Percentiles rank a stretch among this genome's conserved stretches.
These are phyloP conservation scores for Pantelozetes paolii DNA, from an alignment of 2,888 invertebrate species.

Conservation along the genomic window DNA sequence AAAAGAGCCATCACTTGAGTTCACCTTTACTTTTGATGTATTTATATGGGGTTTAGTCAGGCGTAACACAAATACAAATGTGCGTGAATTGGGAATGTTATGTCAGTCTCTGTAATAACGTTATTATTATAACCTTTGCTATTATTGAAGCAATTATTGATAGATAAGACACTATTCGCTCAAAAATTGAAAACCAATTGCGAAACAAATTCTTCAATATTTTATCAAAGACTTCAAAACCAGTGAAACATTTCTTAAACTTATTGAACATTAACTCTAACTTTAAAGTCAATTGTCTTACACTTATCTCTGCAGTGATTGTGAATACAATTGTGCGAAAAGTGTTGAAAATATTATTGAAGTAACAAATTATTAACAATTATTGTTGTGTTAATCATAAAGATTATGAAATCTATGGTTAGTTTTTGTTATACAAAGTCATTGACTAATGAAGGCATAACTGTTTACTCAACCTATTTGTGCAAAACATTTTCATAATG, in stretches of 20 bases:
- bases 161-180: slow-evolving; percentile 2
- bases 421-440: not conserved
- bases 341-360: not conserved
- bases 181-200: not conserved
- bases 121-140: slow-evolving; percentile 9
- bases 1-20: slow-evolving; percentile 32
- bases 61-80: slow-evolving; percentile 35
- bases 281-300: too few relatives aligned
- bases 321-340: too few relatives aligned
- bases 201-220: too few relatives aligned
- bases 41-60: slow-evolving; percentile 22
- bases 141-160: not conserved
- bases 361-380: not conserved
- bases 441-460: not conserved
- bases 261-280: too few relatives aligned
- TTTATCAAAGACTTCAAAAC: too few relatives aligned
- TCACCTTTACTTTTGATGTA: slow-evolving; percentile 32
- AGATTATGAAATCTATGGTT: not conserved
- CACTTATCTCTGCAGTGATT: not conserved
- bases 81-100: slow-evolving; percentile 30
- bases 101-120: slow-evolving; percentile 28
- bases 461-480: slow-evolving; percentile 8
- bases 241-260: too few relatives aligned
- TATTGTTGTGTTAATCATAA: slow-evolving; percentile 13
- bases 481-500: not conserved